A percentile compares a stretch with the other conserved stretches of the same genome.
Conservation (phyloP, 2,797 vertebrate species). For the Characodon lateralis region DNA sequence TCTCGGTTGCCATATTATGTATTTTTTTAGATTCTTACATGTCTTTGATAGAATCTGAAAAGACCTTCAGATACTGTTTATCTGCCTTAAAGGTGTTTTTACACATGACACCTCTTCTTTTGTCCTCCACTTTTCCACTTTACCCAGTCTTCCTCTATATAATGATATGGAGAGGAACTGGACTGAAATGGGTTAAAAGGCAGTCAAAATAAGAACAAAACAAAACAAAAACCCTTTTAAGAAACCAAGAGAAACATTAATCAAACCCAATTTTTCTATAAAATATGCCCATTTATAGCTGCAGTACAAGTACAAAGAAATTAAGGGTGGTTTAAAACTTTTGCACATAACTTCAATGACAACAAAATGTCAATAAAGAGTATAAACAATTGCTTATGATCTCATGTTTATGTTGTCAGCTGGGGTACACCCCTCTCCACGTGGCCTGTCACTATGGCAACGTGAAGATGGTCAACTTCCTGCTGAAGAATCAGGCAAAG, state of each 20-base stretch:
- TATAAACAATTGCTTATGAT: background rate
- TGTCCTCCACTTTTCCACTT: background rate
- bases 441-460: constrained; percentile 99
- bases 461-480: constrained; percentile 95
- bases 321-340: background rate
- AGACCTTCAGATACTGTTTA: background rate
- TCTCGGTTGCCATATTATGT: background rate
- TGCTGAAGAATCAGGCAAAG: constrained; percentile 93
- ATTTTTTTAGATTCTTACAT: background rate
- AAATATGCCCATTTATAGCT: too few species aligned
- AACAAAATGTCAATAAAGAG: background rate
- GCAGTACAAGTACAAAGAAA: background rate
- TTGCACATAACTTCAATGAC: background rate
- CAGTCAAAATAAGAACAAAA: background rate
- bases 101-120: background rate
- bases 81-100: background rate
- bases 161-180: background rate
- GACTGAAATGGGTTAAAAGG: background rate
- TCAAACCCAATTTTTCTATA: too few species aligned
- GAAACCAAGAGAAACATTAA: background rate
- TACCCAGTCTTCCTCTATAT: background rate
- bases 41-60: background rate
- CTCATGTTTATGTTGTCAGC: constrained; percentile 75
- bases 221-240: background rate
- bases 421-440: constrained; percentile 95